Percentiles rank a stretch among this genome's conserved stretches.
Evolutionary conservation across 2,113 vertebrate species (phyloP).

Genomic region (Opisthocomus hoazin): DNA sequence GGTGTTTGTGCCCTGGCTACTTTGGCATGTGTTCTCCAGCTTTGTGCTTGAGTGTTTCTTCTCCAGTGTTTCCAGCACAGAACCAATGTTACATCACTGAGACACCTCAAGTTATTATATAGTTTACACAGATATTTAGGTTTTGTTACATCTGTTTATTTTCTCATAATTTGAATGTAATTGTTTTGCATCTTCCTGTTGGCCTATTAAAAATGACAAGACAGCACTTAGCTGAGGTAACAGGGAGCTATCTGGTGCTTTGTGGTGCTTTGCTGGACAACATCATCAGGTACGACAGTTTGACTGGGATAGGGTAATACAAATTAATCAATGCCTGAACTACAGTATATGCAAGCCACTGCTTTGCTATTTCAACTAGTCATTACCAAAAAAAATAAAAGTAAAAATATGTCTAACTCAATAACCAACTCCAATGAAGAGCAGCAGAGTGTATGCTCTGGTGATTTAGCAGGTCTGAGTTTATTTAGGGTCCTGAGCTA

Average conservation of each 20-base stretch:
- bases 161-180: neutral
- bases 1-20: accelerated
- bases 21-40: neutral
- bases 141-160: neutral
- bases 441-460: neutral
- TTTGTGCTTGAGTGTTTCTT: neutral
- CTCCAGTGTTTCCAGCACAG: neutral
- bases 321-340: neutral
- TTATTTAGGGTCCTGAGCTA: neutral
- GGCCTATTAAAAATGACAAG: neutral
- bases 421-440: neutral
- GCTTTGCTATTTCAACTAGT: neutral
- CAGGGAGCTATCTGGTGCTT: neutral
- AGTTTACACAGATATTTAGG: neutral
- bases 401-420: neutral
- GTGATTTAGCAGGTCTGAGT: neutral
- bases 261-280: neutral
- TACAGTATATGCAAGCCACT: neutral
- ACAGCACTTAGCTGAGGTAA: neutral
- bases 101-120: neutral
- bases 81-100: neutral
- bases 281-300: neutral
- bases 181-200: neutral
- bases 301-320: neutral
- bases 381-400: neutral